phyloP scores from a whole-genome alignment of 2,797 vertebrate genomes.

The Poeciliopsis presidionis region DNA sequence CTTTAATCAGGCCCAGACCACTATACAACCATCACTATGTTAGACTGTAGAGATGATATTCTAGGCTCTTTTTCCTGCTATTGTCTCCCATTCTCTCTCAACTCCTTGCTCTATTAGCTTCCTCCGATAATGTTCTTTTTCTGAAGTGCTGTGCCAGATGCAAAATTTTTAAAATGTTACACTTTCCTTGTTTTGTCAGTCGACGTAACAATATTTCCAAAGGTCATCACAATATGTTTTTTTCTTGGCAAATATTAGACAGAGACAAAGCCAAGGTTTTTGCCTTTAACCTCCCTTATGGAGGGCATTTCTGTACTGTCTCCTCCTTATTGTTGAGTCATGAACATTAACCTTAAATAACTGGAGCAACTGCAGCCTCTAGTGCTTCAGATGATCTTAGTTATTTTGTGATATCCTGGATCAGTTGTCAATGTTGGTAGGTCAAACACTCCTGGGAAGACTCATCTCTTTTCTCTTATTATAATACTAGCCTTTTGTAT shows the following conservation, averaged over 20 bases:
- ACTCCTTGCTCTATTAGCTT: neutral
- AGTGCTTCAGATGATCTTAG: neutral
- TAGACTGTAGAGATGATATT: neutral
- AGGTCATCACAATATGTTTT: neutral
- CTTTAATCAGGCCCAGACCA: neutral
- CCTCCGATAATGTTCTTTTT: neutral
- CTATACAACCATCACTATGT: neutral
- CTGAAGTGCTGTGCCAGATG: neutral
- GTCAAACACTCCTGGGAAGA: neutral
- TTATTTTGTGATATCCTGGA: neutral
- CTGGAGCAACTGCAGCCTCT: neutral
- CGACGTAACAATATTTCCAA: neutral
- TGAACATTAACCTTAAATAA: neutral
- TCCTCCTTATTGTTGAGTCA: neutral
- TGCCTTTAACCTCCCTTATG: neutral
- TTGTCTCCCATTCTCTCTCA: constrained; percentile 10
- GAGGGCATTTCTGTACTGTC: neutral
- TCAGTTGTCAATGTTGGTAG: neutral
- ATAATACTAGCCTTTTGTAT: neutral
- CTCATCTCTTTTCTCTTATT: neutral
- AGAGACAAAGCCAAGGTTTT: neutral
- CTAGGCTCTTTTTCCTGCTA: neutral
- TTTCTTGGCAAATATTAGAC: neutral
- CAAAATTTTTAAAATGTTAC: neutral
- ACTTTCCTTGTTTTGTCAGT: neutral